Evolutionary conservation across 2,797 vertebrate species (phyloP).

Genomic region (Semotilus atromaculatus): DNA sequence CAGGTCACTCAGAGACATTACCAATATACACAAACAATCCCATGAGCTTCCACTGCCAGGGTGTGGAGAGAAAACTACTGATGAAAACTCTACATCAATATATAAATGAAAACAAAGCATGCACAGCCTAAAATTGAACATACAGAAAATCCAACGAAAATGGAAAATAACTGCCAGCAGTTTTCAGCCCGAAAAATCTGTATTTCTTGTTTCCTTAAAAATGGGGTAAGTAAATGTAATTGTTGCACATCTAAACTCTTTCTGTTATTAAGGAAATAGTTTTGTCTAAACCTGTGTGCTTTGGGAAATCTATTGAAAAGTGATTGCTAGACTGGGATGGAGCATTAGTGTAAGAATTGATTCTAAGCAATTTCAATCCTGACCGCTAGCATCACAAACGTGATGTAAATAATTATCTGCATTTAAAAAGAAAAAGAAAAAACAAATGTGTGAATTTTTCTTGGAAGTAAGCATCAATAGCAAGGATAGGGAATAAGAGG

Average conservation of each 20-base stretch:
- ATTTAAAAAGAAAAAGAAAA: neutral
- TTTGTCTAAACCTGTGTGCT: neutral
- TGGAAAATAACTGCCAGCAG: neutral
- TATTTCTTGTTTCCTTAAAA: neutral
- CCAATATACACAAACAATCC: slow-evolving; percentile 20
- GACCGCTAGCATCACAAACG: neutral
- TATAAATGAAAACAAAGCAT: neutral
- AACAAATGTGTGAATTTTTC: neutral
- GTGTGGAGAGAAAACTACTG: neutral
- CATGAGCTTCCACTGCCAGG: neutral
- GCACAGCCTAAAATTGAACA: neutral
- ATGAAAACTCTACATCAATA: neutral
- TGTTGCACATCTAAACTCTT: slow-evolving; percentile 9
- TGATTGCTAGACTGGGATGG: neutral
- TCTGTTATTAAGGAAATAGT: slow-evolving; percentile 2
- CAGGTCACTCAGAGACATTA: slow-evolving; percentile 9
- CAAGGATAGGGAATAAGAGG: neutral
- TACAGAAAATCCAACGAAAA: neutral
- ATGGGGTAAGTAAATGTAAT: neutral
- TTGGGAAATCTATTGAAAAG: slow-evolving; percentile 15
- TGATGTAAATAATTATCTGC: neutral
- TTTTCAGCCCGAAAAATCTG: neutral
- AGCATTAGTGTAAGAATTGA: neutral
- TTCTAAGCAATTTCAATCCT: neutral
- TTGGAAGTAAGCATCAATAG: neutral